A percentile compares a stretch with the other conserved stretches of the same genome.
These are phyloP conservation scores for Hippopotamus amphibius DNA, from an alignment of 2,113 vertebrate genomes.

Conservation along the genomic window DNA sequence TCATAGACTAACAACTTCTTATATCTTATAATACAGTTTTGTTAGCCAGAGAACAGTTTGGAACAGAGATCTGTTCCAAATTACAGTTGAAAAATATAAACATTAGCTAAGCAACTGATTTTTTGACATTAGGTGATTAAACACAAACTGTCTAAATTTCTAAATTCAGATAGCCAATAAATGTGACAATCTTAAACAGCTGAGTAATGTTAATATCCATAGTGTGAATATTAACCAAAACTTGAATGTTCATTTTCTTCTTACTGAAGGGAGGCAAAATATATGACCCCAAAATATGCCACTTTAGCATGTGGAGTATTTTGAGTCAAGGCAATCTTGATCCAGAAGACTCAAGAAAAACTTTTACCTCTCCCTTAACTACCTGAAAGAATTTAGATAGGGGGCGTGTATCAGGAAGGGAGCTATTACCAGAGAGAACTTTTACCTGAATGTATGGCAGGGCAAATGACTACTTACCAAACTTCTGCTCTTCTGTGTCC, in stretches of 20 bases:
- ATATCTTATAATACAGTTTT: conserved; percentile 38
- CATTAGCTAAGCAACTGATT: conserved; percentile 42
- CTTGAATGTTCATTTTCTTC: not conserved
- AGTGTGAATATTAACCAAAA: not conserved
- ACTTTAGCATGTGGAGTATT: not conserved
- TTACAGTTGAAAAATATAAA: conserved; percentile 26
- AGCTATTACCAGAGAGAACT: not conserved
- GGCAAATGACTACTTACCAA: not conserved
- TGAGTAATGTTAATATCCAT: not conserved
- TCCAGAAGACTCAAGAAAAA: not conserved
- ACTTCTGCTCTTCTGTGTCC: not conserved
- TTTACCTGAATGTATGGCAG: not conserved
- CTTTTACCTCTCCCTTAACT: not conserved
- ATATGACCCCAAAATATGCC: not conserved
- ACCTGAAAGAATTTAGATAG: not conserved
- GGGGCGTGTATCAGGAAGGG: not conserved
- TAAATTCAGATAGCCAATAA: conserved; percentile 15
- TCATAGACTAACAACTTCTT: conserved; percentile 22
- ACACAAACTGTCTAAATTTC: conserved; percentile 31
- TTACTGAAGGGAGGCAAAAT: not conserved
- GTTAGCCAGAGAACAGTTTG: conserved; percentile 27
- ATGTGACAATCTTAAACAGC: not conserved
- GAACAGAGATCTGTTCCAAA: conserved; percentile 26
- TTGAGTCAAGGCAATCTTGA: not conserved
- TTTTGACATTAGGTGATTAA: conserved; percentile 21